These are phyloP conservation scores for Syritta pipiens DNA, from an alignment of 2,888 invertebrate species.

Conservation along the genomic window DNA sequence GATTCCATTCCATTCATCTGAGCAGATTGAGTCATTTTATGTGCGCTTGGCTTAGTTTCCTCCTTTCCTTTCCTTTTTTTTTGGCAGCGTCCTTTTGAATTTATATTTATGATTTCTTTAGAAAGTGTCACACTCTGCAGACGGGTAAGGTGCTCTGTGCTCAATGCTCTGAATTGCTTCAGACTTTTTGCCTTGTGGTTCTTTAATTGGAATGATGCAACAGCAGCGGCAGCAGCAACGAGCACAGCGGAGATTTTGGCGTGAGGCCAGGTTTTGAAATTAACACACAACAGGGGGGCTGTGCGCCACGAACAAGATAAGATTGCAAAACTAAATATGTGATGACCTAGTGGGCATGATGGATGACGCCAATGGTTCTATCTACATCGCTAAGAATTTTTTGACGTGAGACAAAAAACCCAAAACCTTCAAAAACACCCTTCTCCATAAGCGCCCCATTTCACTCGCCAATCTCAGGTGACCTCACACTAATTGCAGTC, in stretches of 20 bases:
- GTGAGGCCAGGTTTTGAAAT: constrained; percentile 19
- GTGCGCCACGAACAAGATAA: not conserved
- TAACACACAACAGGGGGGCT: not conserved
- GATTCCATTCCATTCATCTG: constrained; percentile 45
- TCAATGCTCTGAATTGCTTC: constrained; percentile 43
- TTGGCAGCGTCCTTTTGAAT: constrained; percentile 48
- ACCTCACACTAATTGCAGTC: constrained; percentile 18
- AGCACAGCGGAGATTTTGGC: constrained; percentile 30
- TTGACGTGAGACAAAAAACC: no score
- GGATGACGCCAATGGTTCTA: no score
- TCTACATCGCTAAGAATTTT: no score
- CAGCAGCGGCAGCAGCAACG: constrained; percentile 49
- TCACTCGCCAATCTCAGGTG: constrained; percentile 14
- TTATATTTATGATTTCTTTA: constrained; percentile 56
- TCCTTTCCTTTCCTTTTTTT: constrained; percentile 11
- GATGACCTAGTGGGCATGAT: no score
- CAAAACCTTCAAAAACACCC: no score
- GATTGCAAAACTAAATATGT: no score
- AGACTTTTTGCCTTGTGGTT: constrained; percentile 32
- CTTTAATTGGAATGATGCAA: constrained; percentile 60
- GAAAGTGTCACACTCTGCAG: constrained; percentile 53
- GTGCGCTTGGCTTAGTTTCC: constrained; percentile 25
- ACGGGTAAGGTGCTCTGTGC: no score
- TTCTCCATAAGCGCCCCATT: no score
- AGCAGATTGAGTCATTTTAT: constrained; percentile 42